Evolutionary conservation across 2,797 vertebrate species (phyloP), one percentile per base, ranked within the genome.

Genomic region (Malurus splendens): DNA sequence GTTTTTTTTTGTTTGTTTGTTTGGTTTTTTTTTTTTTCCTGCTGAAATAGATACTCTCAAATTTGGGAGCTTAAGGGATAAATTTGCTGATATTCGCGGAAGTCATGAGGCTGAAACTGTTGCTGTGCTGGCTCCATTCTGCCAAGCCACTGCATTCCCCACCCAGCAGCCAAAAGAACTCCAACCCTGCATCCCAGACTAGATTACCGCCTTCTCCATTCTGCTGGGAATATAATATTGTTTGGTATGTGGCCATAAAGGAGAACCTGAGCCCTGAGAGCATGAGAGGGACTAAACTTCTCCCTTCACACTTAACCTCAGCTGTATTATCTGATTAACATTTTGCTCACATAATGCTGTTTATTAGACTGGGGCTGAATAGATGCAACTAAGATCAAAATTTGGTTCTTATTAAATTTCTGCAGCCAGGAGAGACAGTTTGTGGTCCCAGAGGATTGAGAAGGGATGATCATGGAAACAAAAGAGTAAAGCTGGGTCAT

Each of bases 141-240:
- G 86, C 84, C 84, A 94, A 92, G 51, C 66, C 79, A 66, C 79
- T 82, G 48, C 59, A 81, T 89, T 92, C 79, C 59, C 71, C 4
- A 7, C 32, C 32, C 47, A 24, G 65, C 22, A 83, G 76, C 68
- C 76, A 47, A 45, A 71, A 78, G 41, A 87, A 19, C 55, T 91
- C 41, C 73, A 68, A n/a, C 10, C 13, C 59, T 71, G 12, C 6
- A 2, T 66, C 86, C 36, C 73, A 70, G 79, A 4, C 12, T 84
- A 82, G 72, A 89, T 78, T 83, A 68, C 44, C 9, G 5, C 59
- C 48, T 56, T 87, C 65, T 66, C 4, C 18, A 12, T 41, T 52
- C 32, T 4, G 0, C 6, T 78, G 55, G 70, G 41, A 91, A n/a
- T 44, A 56, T 51, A 76, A 33, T 72, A 44, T 62, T 80, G 15